These are phyloP conservation scores for Acanthiza pusilla DNA, from an alignment of 2,797 vertebrate species.

Conservation along the genomic window DNA sequence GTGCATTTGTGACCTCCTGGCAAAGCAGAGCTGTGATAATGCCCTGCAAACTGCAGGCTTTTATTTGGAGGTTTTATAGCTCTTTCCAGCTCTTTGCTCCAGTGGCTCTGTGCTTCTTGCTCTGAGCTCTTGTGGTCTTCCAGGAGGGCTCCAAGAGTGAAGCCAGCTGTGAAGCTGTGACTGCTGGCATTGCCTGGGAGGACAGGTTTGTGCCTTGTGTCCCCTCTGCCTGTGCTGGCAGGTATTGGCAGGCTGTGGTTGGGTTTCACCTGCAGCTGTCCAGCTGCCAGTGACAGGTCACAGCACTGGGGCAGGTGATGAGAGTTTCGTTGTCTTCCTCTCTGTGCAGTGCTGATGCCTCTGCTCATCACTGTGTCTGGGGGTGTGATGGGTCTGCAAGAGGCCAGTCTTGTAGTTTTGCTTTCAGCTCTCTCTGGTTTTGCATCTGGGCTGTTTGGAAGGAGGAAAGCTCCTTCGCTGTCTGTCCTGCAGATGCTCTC, in stretches of 20 bases:
- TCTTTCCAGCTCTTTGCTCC: neutral
- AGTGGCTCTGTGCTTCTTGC: neutral
- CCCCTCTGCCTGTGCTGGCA: neutral
- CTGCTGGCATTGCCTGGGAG: neutral
- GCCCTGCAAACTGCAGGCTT: neutral
- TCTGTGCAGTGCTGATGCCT: rapidly evolving
- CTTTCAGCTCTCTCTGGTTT: neutral
- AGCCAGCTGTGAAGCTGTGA: neutral
- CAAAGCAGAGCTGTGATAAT: neutral
- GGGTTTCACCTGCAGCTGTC: neutral
- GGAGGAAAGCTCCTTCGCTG: neutral
- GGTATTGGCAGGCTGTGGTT: neutral
- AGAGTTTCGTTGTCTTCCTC: rapidly evolving
- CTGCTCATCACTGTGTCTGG: rapidly evolving
- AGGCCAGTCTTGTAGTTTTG: neutral
- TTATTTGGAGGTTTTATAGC: neutral
- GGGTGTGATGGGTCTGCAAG: rapidly evolving
- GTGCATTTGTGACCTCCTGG: neutral
- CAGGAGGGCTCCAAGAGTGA: neutral
- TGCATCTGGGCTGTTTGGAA: neutral
- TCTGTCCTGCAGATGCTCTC: neutral
- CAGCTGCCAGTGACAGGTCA: neutral
- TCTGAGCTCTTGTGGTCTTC: neutral
- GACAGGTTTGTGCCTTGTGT: neutral
- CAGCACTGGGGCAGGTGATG: rapidly evolving